Percentiles rank a stretch among this genome's conserved stretches.
These are phyloP conservation scores for Drosophila vallismaia DNA, from an alignment of 2,888 invertebrate species.

Conservation along the genomic window DNA sequence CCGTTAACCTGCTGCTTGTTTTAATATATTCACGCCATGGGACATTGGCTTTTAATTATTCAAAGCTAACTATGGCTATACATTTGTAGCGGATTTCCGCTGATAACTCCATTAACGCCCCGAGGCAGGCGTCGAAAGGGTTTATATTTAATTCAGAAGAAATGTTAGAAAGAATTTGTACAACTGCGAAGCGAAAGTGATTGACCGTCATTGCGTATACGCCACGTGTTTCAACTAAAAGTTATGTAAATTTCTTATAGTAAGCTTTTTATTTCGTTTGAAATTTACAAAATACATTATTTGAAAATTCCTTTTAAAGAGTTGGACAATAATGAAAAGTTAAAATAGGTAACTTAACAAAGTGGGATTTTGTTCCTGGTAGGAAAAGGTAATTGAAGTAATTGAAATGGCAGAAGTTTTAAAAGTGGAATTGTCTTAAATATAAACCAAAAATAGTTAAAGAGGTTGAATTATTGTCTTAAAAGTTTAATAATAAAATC, in stretches of 20 bases:
- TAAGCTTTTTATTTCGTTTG: neutral
- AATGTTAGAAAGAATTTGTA: slow-evolving; percentile 25
- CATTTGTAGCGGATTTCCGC: slow-evolving; percentile 45
- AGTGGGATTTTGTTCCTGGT: neutral
- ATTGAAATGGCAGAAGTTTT: too few relatives aligned
- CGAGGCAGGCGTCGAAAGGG: slow-evolving; percentile 25
- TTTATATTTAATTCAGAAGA: slow-evolving; percentile 21
- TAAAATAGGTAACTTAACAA: too few relatives aligned
- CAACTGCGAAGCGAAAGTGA: slow-evolving; percentile 10
- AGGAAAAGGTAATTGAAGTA: too few relatives aligned
- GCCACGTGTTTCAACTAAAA: neutral
- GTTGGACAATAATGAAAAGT: too few relatives aligned
- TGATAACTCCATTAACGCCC: slow-evolving; percentile 42
- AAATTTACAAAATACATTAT: neutral
- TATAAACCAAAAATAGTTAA: too few relatives aligned
- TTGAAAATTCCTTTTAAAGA: too few relatives aligned
- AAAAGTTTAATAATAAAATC: too few relatives aligned
- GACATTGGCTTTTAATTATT: slow-evolving; percentile 47
- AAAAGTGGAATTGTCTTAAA: too few relatives aligned
- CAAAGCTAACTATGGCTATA: slow-evolving; percentile 29
- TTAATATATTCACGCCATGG: slow-evolving; percentile 34
- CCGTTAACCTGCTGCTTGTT: slow-evolving; percentile 1
- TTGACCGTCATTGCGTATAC: slow-evolving; percentile 8
- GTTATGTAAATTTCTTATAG: neutral
- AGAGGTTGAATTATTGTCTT: too few relatives aligned